Percentiles rank a stretch among this genome's conserved stretches.
These are phyloP conservation scores for Gnathochromis pfefferi DNA, from an alignment of 2,113 vertebrate genomes.

Conservation along the genomic window DNA sequence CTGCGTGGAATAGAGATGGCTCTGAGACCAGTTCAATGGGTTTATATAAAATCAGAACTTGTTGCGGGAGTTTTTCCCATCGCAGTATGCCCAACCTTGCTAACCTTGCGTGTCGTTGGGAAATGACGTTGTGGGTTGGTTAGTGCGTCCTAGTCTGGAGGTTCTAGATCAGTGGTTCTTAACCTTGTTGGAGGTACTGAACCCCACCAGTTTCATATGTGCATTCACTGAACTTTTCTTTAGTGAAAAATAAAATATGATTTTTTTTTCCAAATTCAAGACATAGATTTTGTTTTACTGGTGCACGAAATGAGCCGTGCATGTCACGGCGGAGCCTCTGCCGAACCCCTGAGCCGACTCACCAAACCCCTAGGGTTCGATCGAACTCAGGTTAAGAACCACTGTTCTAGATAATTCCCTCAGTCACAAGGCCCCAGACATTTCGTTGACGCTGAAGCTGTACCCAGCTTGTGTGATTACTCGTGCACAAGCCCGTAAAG, in stretches of 20 bases:
- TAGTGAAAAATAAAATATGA: background rate
- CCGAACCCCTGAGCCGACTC: background rate
- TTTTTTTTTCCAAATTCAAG: background rate
- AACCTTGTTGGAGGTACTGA: background rate
- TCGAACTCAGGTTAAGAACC: background rate
- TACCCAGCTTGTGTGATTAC: background rate
- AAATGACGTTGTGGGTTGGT: no score
- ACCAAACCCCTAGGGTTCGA: rapidly evolving
- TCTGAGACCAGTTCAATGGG: background rate
- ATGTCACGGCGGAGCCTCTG: rapidly evolving
- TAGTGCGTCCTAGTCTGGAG: background rate
- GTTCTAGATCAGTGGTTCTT: rapidly evolving
- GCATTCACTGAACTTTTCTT: background rate
- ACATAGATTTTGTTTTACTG: background rate
- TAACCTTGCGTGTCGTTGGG: rapidly evolving
- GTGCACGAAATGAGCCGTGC: background rate
- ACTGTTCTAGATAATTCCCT: background rate
- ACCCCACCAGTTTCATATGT: rapidly evolving
- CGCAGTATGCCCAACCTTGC: background rate
- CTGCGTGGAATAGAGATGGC: background rate
- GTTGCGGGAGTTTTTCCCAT: rapidly evolving
- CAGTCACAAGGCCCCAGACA: background rate
- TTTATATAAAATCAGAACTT: background rate
- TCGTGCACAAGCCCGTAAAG: rapidly evolving
- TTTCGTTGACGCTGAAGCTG: rapidly evolving